These are phyloP conservation scores for Prenolepis imparis DNA, from an alignment of 2,888 invertebrate species.

Conservation along the genomic window DNA sequence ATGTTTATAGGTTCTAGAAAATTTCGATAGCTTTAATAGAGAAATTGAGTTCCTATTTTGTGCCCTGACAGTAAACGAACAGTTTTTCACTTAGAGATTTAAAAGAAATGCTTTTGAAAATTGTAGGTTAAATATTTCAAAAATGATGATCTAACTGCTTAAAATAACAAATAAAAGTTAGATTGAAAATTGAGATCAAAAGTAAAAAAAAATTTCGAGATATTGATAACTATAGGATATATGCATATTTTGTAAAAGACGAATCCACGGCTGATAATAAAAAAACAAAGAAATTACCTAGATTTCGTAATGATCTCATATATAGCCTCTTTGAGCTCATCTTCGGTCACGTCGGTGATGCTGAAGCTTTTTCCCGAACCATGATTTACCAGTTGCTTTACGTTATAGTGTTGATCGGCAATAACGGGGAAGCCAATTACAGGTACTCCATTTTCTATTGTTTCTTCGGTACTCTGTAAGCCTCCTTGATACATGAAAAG, in stretches of 20 bases:
- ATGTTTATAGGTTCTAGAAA: neutral
- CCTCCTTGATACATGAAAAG: conserved; percentile 74
- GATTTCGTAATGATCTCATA: conserved; percentile 63
- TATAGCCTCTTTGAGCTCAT: conserved; percentile 60
- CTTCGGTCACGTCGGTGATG: conserved; percentile 42
- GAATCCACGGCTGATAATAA: neutral
- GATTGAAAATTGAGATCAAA: neutral
- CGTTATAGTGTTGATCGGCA: conserved; percentile 67
- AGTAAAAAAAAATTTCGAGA: neutral
- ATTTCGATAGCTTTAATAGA: neutral
- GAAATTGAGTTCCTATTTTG: neutral
- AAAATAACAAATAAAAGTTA: neutral
- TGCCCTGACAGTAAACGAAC: neutral
- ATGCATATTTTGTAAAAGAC: neutral
- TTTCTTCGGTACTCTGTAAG: conserved; percentile 74
- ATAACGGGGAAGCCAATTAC: conserved; percentile 72
- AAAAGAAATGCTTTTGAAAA: neutral
- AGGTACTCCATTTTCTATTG: conserved; percentile 68
- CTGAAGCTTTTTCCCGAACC: conserved; percentile 63
- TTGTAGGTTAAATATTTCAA: neutral
- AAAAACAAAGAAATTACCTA: conserved; percentile 58
- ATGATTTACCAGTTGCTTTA: conserved; percentile 50
- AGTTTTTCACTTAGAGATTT: neutral
- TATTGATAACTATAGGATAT: neutral
- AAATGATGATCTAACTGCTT: neutral